Evolutionary conservation across 2,113 vertebrate species (phyloP).

Genomic region (Philantomba maxwellii): DNA sequence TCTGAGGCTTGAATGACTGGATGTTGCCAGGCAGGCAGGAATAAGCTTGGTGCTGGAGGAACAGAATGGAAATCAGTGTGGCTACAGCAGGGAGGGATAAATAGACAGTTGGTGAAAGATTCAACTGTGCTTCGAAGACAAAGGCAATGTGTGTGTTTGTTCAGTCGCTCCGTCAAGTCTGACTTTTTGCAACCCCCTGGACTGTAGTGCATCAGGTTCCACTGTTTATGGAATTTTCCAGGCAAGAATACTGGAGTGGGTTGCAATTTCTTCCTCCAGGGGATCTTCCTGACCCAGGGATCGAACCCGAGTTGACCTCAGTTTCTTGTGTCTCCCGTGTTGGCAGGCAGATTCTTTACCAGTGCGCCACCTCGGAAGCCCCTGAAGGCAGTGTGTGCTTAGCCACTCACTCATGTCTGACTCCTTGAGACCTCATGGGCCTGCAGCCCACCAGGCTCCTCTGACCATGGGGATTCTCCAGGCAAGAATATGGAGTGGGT

Average conservation of each 20-base stretch:
- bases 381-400: neutral
- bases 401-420: neutral
- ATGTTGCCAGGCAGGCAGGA: neutral
- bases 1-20: neutral
- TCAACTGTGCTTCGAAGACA: neutral
- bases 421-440: neutral
- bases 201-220: neutral
- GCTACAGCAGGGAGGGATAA: neutral
- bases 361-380: neutral
- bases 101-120: neutral
- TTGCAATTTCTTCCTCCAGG: neutral
- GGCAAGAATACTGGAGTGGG: neutral
- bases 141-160: neutral
- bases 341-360: neutral
- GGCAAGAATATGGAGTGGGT: neutral
- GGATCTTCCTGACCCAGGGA: neutral
- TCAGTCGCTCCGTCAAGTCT: rapidly evolving
- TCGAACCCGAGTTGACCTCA: neutral
- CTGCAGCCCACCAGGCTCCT: neutral
- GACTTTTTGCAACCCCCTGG: neutral
- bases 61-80: neutral
- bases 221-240: neutral
- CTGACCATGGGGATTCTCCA: neutral
- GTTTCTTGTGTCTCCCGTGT: neutral
- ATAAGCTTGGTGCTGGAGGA: neutral